Percentiles rank a stretch among this genome's conserved stretches.
Conservation (phyloP, 2,888 invertebrate genomes). For the Endotricha flammealis region DNA sequence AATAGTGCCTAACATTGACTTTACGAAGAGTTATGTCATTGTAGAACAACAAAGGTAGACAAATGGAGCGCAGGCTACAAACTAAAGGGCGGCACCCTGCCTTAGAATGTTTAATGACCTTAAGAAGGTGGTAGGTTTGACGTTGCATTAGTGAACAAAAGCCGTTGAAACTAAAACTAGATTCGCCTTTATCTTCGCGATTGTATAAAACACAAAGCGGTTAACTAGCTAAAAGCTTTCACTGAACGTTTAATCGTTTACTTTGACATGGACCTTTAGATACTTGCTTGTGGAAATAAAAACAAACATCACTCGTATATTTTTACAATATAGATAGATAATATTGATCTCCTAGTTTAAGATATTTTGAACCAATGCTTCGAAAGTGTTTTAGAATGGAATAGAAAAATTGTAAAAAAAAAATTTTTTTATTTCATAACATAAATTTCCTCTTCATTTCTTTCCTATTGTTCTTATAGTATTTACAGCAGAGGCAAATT, state of each 20-base stretch:
- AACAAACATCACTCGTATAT: too few species aligned
- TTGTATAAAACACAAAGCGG: constrained; percentile 33
- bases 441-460: too few species aligned
- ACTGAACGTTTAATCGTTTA: neutral
- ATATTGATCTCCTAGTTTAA: too few species aligned
- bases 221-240: constrained; percentile 31
- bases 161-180: constrained; percentile 26
- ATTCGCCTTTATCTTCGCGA: constrained; percentile 30
- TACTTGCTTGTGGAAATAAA: too few species aligned
- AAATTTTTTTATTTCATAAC: too few species aligned
- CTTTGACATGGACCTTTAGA: neutral
- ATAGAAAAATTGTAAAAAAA: too few species aligned
- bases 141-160: constrained; percentile 30
- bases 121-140: constrained; percentile 24
- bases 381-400: too few species aligned
- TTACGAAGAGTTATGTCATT: constrained; percentile 8
- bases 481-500: too few species aligned
- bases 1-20: neutral
- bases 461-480: too few species aligned
- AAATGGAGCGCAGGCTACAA: constrained; percentile 19
- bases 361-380: too few species aligned
- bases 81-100: constrained; percentile 21
- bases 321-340: too few species aligned
- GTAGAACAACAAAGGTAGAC: constrained; percentile 20
- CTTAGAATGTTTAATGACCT: constrained; percentile 19